Percentiles rank a stretch among this genome's conserved stretches.
Evolutionary conservation across 2,113 vertebrate species (phyloP).

Genomic region (Equus przewalskii): DNA sequence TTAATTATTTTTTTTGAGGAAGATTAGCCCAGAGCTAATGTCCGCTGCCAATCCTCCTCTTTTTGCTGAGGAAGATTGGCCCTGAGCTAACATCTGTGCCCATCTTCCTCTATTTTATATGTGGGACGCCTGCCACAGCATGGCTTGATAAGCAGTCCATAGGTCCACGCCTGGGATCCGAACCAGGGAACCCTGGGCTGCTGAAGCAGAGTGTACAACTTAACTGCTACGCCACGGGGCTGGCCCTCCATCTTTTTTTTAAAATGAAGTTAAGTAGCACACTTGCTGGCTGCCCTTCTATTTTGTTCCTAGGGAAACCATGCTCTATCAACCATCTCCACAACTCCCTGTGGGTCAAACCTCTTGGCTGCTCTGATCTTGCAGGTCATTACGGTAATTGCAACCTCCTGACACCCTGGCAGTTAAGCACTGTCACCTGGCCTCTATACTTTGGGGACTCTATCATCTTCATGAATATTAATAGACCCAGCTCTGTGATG

Average conservation of each 20-base stretch:
- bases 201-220: too few relatives aligned
- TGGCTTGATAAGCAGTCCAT: too few relatives aligned
- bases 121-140: too few relatives aligned
- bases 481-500: neutral
- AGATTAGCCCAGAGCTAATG: too few relatives aligned
- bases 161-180: too few relatives aligned
- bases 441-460: neutral
- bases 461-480: neutral
- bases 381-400: neutral
- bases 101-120: too few relatives aligned
- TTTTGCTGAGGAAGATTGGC: too few relatives aligned
- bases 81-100: too few relatives aligned
- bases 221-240: too few relatives aligned
- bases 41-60: too few relatives aligned
- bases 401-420: neutral
- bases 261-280: neutral
- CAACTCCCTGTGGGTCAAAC: neutral
- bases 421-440: neutral
- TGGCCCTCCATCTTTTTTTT: neutral
- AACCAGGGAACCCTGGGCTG: too few relatives aligned
- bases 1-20: too few relatives aligned
- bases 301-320: slow-evolving; percentile 31
- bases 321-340: neutral
- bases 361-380: neutral
- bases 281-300: neutral